A percentile compares a stretch with the other conserved stretches of the same genome.
Conservation (phyloP, 2,113 vertebrate species). For the Pteruthius melanotis region DNA sequence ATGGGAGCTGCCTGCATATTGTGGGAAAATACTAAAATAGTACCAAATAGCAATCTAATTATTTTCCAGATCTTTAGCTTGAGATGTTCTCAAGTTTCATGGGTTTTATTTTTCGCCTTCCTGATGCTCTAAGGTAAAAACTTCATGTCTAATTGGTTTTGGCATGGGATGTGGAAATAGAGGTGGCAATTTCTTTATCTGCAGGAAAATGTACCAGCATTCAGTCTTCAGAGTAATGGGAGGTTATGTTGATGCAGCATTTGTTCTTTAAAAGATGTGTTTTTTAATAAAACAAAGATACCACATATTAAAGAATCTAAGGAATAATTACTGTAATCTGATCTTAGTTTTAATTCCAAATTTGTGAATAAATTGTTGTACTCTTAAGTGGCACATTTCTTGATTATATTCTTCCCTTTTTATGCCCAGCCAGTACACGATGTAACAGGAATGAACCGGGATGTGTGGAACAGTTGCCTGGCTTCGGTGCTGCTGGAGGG, state of each 20-base stretch:
- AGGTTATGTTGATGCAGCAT: not conserved
- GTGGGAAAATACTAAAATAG: not conserved
- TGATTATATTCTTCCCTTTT: not conserved
- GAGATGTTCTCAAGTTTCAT: not conserved
- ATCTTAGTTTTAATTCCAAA: not conserved
- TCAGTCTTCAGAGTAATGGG: not conserved
- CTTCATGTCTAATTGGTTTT: not conserved
- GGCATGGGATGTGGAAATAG: not conserved
- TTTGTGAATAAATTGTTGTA: not conserved
- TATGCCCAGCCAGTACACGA: not conserved
- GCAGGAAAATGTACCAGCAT: not conserved
- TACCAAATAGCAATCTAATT: not conserved
- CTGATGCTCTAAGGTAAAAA: not conserved
- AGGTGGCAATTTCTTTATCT: not conserved
- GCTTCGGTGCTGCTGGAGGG: not conserved
- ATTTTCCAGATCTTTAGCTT: not conserved
- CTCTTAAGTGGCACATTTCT: not conserved
- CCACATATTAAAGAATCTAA: not conserved
- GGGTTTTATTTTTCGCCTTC: not conserved
- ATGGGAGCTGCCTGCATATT: not conserved
- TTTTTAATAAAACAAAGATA: not conserved
- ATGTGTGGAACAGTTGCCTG: not conserved
- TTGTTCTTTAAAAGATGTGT: not conserved
- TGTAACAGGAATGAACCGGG: not conserved
- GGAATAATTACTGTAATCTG: not conserved